Base-by-base conservation (phyloP, 2,797 vertebrate species). In the Rhadinocentrus ornatus region DNA sequence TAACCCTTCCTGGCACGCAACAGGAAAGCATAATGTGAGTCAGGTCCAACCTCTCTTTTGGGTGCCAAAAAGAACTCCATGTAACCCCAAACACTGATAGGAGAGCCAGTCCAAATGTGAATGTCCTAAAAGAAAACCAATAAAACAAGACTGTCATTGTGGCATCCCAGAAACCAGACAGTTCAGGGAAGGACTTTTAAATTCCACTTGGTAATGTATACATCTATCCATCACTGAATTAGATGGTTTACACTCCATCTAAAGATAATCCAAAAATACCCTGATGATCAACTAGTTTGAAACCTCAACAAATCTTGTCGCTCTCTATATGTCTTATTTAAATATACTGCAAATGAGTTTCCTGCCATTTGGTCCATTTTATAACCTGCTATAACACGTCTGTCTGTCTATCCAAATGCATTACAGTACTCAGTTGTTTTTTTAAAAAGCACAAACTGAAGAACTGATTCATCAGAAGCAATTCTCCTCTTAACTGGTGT, bases 121-220 rank as follows among this genome's bases (percentile, higher is more conserved):
- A 90, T 83, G 83, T 89, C 86, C 90, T 92, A 87, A 92, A 91
- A 92, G 91, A 90, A 89, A 88, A 90, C 84, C 86, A 86, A 90
- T 89, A 91, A 91, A 90, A 92, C 89, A 92, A 88, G 85, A 93
- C 86, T 85, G 86, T 90, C 86, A 92, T 91, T 92, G 92, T 91
- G 90, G 90, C 89, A 91, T 90, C 88, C 76, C 81, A 41, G 65
- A 81, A 75, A 87, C 80, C 82, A 79, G 82, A 88, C 82, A 84
- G 80, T 57, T 80, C 66, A 84, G 62, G 62, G 81, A 76, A 65
- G 52, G 76, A 80, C 82, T 81, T 88, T 70, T 61, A 50, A 82
- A 81, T 82, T 85, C 78, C 41, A 73, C 87, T 88, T 89, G 88
- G 85, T 84, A 81, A 82, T 66, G 66, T 86, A 71, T 76, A 75